phyloP scores from a whole-genome alignment of 2,888 invertebrate species.

The Dryobota labecula region DNA sequence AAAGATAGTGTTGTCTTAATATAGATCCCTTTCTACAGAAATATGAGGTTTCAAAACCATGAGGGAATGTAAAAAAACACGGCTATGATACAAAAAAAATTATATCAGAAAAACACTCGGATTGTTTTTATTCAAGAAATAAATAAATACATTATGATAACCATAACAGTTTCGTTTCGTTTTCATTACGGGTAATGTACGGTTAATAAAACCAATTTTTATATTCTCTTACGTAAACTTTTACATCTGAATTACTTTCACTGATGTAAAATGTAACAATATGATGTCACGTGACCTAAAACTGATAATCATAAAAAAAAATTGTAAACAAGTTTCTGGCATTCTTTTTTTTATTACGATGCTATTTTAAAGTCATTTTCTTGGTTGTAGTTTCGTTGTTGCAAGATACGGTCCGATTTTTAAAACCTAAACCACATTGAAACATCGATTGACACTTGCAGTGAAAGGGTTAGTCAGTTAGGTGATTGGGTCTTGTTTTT shows the following conservation, averaged over 20 bases:
- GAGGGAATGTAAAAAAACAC: not conserved
- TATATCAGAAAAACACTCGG: not conserved
- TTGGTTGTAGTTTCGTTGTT: not conserved
- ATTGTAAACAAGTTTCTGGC: not conserved
- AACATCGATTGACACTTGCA: not conserved
- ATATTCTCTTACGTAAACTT: slow-evolving; percentile 41
- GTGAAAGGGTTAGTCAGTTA: too few species aligned
- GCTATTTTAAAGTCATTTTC: not conserved
- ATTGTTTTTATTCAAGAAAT: slow-evolving; percentile 1
- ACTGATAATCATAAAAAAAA: not conserved
- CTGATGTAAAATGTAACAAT: slow-evolving; percentile 44
- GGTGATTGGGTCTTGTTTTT: too few species aligned
- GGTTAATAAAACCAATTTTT: slow-evolving; percentile 43
- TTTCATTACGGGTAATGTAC: slow-evolving; percentile 17
- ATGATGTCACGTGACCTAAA: slow-evolving; percentile 28
- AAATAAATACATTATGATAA: slow-evolving; percentile 5
- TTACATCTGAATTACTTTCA: slow-evolving; percentile 61
- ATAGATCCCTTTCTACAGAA: too few species aligned
- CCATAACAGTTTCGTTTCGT: slow-evolving; percentile 12
- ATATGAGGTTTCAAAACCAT: not conserved
- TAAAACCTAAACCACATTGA: not conserved
- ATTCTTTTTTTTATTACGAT: not conserved
- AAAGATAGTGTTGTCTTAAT: slow-evolving; percentile 11
- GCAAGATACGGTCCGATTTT: not conserved
- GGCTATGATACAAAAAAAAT: too few species aligned